These are phyloP conservation scores for Ditula angustiorana DNA, from an alignment of 2,888 invertebrate species.

Conservation along the genomic window DNA sequence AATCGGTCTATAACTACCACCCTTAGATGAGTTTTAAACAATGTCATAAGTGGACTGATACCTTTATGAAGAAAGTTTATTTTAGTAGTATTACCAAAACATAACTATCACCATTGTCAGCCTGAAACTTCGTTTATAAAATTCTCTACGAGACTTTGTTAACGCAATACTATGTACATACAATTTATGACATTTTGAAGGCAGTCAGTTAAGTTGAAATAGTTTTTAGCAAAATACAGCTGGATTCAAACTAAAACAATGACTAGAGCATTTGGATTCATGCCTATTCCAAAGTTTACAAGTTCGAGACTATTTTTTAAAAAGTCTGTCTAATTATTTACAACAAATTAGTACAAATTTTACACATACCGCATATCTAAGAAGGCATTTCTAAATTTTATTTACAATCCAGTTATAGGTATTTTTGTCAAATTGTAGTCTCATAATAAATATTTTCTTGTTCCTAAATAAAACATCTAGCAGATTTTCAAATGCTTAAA, in stretches of 20 bases:
- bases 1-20: too few species aligned
- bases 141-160: neutral
- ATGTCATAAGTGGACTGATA: neutral
- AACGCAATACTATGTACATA: neutral
- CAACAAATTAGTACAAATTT: conserved; percentile 53
- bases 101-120: neutral
- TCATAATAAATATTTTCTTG: neutral
- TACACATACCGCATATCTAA: conserved; percentile 57
- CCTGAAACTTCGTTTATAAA: neutral
- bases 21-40: neutral
- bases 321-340: conserved; percentile 54
- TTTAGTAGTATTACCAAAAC: neutral
- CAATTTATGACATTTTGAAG: conserved; percentile 1
- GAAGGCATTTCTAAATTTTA: conserved; percentile 76
- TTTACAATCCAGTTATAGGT: conserved; percentile 48
- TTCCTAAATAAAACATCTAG: too few species aligned
- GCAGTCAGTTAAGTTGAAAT: conserved; percentile 21
- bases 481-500: too few species aligned
- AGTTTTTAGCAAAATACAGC: conserved; percentile 10
- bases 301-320: conserved; percentile 16
- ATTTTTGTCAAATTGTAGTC: neutral
- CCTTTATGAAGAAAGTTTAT: neutral
- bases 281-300: conserved; percentile 3
- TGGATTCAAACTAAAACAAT: conserved; percentile 11
- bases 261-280: neutral